Percentiles rank a stretch among this genome's conserved stretches.
phyloP scores from a whole-genome alignment of 2,113 vertebrate genomes.

The Pseudorectes ferrugineus region DNA sequence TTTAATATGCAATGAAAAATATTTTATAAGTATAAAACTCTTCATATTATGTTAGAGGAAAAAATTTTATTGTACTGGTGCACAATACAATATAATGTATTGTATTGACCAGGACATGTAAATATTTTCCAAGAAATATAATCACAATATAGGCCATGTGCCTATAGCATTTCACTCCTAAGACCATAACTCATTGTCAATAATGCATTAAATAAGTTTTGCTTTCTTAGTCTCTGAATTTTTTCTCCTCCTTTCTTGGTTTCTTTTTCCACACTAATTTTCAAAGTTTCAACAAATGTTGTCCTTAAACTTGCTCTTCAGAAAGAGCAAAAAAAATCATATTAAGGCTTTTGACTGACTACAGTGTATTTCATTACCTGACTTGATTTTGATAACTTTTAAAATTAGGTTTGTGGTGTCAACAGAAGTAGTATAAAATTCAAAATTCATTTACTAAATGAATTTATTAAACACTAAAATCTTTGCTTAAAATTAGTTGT shows the following conservation, averaged over 20 bases:
- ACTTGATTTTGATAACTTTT: background rate
- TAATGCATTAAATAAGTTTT: background rate
- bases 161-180: background rate
- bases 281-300: background rate
- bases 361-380: background rate
- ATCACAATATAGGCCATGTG: background rate
- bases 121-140: background rate
- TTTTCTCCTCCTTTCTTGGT: background rate
- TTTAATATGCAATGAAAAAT: background rate
- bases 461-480: background rate
- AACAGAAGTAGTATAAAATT: background rate
- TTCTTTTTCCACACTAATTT: background rate
- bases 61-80: background rate
- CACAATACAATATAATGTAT: background rate
- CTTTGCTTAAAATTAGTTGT: background rate
- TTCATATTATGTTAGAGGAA: background rate
- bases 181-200: background rate
- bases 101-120: background rate
- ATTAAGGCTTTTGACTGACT: background rate
- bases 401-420: background rate
- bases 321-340: background rate
- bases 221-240: background rate
- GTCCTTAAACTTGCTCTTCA: background rate
- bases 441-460: background rate
- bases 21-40: background rate